phyloP scores from a whole-genome alignment of 2,113 vertebrate species.

The Erythrocercus mccallii region DNA sequence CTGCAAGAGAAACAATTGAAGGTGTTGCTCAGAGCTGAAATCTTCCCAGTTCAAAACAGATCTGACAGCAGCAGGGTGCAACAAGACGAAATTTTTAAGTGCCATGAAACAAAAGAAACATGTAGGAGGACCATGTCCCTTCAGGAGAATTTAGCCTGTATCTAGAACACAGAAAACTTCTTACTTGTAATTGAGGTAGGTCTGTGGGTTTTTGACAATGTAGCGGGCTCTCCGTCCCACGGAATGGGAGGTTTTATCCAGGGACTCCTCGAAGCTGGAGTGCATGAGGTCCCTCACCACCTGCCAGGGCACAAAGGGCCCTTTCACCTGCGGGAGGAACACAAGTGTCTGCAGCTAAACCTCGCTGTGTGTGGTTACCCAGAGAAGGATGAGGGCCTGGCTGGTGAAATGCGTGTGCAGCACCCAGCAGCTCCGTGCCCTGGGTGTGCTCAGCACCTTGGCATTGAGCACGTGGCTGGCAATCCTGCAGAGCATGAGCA shows the following conservation, averaged over 20 bases:
- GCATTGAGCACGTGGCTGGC: constrained; percentile 88
- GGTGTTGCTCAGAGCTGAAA: neutral
- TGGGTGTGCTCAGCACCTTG: constrained; percentile 73
- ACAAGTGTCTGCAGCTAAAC: neutral
- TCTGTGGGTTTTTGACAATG: constrained; percentile 92
- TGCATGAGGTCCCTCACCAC: constrained; percentile 92
- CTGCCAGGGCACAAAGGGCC: constrained; percentile 88
- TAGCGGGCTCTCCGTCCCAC: constrained; percentile 88
- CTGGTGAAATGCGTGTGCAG: neutral
- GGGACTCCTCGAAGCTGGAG: constrained; percentile 83
- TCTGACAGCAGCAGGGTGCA: neutral
- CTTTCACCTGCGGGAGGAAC: constrained; percentile 78
- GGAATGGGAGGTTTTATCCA: constrained; percentile 91
- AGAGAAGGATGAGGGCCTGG: neutral
- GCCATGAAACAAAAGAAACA: neutral
- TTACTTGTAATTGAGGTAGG: constrained; percentile 91
- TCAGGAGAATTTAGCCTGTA: neutral
- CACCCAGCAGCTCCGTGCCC: fast-evolving
- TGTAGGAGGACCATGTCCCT: neutral
- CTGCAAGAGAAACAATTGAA: constrained; percentile 63
- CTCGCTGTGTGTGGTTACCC: fast-evolving
- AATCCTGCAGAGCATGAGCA: constrained; percentile 92
- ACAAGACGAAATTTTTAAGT: neutral
- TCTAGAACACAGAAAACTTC: neutral
- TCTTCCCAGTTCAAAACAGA: neutral